Percentiles rank a stretch among this genome's conserved stretches.
phyloP scores from a whole-genome alignment of 2,888 invertebrate genomes.

The Xanthia icteritia region DNA sequence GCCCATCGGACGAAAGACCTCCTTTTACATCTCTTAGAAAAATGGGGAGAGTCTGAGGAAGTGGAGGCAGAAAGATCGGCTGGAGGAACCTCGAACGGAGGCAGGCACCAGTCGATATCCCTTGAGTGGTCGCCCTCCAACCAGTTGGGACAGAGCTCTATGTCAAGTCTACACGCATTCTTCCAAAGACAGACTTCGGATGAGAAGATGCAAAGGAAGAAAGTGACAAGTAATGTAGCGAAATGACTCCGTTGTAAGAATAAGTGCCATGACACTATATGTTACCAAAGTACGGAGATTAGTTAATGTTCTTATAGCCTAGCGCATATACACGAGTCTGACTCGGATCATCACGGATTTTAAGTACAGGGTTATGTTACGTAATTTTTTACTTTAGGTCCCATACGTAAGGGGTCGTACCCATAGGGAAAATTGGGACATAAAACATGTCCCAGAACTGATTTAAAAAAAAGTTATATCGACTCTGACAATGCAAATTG shows the following conservation, averaged over 20 bases:
- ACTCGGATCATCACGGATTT: conserved; percentile 34
- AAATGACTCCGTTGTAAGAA: conserved; percentile 66
- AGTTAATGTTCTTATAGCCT: conserved; percentile 69
- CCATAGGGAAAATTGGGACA: conserved; percentile 6
- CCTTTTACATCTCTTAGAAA: conserved; percentile 93
- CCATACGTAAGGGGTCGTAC: neutral
- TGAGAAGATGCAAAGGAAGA: conserved; percentile 85
- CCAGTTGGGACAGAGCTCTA: conserved; percentile 93
- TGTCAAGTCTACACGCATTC: conserved; percentile 95
- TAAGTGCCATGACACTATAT: conserved; percentile 85
- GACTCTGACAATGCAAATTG: neutral
- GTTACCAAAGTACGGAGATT: conserved; percentile 88
- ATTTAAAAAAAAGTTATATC: neutral
- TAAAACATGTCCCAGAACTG: neutral
- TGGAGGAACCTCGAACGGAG: conserved; percentile 87
- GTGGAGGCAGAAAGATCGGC: conserved; percentile 87
- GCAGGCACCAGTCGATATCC: conserved; percentile 93
- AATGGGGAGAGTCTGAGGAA: conserved; percentile 93
- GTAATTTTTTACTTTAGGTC: conserved; percentile 10
- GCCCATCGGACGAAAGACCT: conserved; percentile 94
- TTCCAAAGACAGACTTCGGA: conserved; percentile 92
- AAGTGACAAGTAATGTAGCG: conserved; percentile 70
- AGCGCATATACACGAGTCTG: conserved; percentile 57
- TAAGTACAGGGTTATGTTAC: conserved; percentile 41
- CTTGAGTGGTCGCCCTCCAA: conserved; percentile 94